phyloP scores from a whole-genome alignment of 2,888 invertebrate species.

The Rotaria macrura region DNA sequence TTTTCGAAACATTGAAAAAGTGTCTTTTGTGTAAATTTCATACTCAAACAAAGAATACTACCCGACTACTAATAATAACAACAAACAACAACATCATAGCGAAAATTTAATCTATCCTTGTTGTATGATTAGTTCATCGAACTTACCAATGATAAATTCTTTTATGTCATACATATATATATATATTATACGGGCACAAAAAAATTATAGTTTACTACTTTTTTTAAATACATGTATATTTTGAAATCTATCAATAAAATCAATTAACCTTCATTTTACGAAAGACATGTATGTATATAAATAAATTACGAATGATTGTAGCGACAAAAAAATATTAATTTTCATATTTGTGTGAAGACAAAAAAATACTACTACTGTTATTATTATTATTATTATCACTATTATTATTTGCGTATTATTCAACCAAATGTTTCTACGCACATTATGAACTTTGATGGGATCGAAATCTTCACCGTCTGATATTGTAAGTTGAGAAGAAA shows the following conservation, averaged over 20 bases:
- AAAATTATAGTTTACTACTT: not conserved
- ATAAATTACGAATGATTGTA: not conserved
- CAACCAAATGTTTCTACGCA: not conserved
- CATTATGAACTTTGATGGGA: not conserved
- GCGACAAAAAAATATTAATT: not conserved
- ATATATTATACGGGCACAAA: too few species aligned
- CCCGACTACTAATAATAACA: too few species aligned
- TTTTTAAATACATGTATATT: too few species aligned
- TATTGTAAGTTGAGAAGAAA: not conserved
- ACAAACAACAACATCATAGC: not conserved
- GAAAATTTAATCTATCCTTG: not conserved
- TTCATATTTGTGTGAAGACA: not conserved
- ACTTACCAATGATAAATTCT: not conserved
- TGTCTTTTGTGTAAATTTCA: conserved; percentile 3
- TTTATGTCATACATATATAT: too few species aligned
- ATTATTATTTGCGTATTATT: not conserved
- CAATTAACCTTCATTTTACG: not conserved
- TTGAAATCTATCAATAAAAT: not conserved
- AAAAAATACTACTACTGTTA: too few species aligned
- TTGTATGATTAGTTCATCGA: not conserved
- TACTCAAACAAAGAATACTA: not conserved
- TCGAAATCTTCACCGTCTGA: not conserved
- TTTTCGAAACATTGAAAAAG: not conserved
- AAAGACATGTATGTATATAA: not conserved
- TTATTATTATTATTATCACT: too few species aligned